Conservation (phyloP, 1,140 invertebrate species). For the Drosophila tropicalis region DNA sequence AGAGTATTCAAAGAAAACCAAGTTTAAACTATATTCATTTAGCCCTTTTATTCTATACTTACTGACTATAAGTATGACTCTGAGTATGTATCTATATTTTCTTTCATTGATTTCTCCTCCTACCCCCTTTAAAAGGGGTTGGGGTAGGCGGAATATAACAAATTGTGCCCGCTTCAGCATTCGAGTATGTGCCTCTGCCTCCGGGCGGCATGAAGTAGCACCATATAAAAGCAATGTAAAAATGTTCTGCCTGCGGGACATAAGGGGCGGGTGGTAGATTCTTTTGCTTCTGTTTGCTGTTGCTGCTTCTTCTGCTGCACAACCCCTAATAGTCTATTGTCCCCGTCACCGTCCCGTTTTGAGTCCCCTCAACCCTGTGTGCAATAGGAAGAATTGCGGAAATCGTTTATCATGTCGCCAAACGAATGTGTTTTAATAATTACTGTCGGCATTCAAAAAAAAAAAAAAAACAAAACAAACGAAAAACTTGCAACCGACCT, state of each 20-base stretch:
- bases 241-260: constrained; percentile 3
- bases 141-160: not conserved
- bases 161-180: not conserved
- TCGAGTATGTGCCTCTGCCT: not conserved
- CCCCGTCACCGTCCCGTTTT: not conserved
- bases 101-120: not conserved
- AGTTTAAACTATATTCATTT: no score
- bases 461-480: no score
- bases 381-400: constrained; percentile 71
- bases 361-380: not conserved
- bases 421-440: constrained; percentile 80
- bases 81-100: not conserved
- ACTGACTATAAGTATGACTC: no score
- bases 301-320: not conserved
- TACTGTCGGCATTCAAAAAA: constrained; percentile 50
- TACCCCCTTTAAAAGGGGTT: not conserved
- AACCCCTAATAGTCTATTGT: constrained; percentile 26
- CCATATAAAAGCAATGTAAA: constrained; percentile 14
- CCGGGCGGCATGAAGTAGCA: not conserved
- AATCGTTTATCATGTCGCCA: constrained; percentile 81
- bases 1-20: no score
- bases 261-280: not conserved
- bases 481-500: no score
- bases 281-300: not conserved
- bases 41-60: no score